Evolutionary conservation across 2,888 invertebrate genomes (phyloP).

Genomic region (Luperina nickerlii): DNA sequence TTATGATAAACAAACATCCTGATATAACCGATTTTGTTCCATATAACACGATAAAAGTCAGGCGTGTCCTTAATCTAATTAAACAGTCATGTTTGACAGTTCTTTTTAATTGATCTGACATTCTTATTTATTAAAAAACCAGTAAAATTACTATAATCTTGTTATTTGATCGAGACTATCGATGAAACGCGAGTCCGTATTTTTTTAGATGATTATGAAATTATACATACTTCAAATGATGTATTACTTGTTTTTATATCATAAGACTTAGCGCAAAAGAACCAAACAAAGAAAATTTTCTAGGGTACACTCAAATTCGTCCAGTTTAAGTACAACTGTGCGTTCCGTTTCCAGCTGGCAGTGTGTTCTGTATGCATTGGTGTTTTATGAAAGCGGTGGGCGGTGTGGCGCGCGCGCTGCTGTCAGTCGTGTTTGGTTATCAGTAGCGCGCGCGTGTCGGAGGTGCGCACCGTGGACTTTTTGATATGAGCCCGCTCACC

Average conservation of each 20-base stretch:
- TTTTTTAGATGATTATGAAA: conserved; percentile 25
- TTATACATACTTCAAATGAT: conserved; percentile 22
- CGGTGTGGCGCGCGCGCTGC: conserved; percentile 77
- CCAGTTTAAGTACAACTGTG: conserved; percentile 64
- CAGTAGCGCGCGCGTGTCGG: conserved; percentile 80
- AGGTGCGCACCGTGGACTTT: conserved; percentile 76
- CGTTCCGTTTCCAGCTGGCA: conserved; percentile 63
- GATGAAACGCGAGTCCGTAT: conserved; percentile 45
- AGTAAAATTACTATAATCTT: conserved; percentile 10
- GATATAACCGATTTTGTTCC: neutral
- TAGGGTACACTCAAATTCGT: conserved; percentile 50
- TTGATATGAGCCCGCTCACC: conserved; percentile 83
- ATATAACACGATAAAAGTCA: neutral
- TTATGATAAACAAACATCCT: conserved; percentile 18
- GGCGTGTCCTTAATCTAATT: neutral
- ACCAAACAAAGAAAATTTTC: conserved; percentile 55
- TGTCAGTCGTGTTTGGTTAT: conserved; percentile 80
- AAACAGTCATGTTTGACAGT: neutral
- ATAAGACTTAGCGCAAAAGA: conserved; percentile 28
- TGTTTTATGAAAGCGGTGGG: conserved; percentile 63
- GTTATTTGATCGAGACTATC: conserved; percentile 10
- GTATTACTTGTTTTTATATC: conserved; percentile 19
- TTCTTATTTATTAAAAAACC: neutral
- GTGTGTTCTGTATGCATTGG: conserved; percentile 51
- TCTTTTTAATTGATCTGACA: conserved; percentile 1